Conservation (phyloP, 2,888 invertebrate species). For the Dione juno region DNA sequence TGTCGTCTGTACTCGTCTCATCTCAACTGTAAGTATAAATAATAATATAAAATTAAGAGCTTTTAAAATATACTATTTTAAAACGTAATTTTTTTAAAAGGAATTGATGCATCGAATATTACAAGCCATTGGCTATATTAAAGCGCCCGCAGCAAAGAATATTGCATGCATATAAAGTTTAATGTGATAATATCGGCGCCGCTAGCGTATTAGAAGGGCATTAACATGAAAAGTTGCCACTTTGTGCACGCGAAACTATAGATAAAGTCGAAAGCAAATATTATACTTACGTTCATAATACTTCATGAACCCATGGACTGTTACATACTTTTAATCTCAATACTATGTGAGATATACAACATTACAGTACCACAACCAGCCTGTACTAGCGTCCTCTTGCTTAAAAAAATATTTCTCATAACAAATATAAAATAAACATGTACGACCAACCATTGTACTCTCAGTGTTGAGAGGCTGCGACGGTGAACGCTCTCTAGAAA, state of each 20-base stretch:
- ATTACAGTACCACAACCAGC: no score
- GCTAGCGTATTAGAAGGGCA: constrained; percentile 61
- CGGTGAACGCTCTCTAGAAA: constrained; percentile 32
- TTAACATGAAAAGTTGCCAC: constrained; percentile 57
- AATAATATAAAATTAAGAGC: neutral
- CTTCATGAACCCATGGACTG: constrained; percentile 3
- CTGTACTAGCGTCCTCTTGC: constrained; percentile 20
- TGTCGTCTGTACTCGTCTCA: no score
- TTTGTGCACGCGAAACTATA: constrained; percentile 11
- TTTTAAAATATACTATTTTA: neutral
- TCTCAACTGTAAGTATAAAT: no score
- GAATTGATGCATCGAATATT: constrained; percentile 26
- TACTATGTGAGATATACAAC: neutral
- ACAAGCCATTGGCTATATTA: constrained; percentile 49
- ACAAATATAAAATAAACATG: constrained; percentile 24
- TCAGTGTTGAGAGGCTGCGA: constrained; percentile 31
- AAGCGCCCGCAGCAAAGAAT: constrained; percentile 47
- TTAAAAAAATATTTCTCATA: constrained; percentile 11
- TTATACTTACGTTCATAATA: neutral
- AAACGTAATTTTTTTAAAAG: constrained; percentile 16
- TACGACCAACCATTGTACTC: constrained; percentile 32
- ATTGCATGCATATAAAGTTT: constrained; percentile 57
- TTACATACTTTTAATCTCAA: neutral
- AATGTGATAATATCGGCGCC: constrained; percentile 61
- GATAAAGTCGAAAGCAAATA: constrained; percentile 9